These are phyloP conservation scores for Ephialtes manifestator DNA, from an alignment of 2,888 invertebrate species.

Conservation along the genomic window DNA sequence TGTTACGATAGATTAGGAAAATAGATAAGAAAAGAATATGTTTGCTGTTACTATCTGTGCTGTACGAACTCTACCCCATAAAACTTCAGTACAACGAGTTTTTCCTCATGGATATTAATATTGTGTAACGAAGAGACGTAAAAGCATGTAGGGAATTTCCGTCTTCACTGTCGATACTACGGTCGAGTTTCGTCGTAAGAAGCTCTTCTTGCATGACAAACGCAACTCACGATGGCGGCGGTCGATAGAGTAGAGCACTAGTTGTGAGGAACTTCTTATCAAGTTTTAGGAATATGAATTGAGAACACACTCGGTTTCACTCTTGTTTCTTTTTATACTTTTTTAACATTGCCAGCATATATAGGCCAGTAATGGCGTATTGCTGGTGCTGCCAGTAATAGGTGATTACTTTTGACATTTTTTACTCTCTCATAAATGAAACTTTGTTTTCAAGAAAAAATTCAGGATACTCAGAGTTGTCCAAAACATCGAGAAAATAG, in stretches of 20 bases:
- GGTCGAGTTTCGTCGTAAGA: too few relatives aligned
- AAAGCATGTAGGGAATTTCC: not conserved
- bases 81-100: not conserved
- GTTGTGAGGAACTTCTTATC: not conserved
- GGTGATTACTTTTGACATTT: too few relatives aligned
- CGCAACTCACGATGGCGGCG: not conserved
- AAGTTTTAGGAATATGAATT: not conserved
- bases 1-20: not conserved
- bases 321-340: too few relatives aligned
- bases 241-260: not conserved
- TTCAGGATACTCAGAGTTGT: too few relatives aligned
- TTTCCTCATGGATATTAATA: not conserved
- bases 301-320: too few relatives aligned
- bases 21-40: not conserved
- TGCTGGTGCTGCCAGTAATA: too few relatives aligned
- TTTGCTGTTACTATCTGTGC: not conserved
- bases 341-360: too few relatives aligned
- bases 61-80: not conserved
- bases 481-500: too few relatives aligned
- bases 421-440: too few relatives aligned
- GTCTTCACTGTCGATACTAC: slow-evolving; percentile 12
- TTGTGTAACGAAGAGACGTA: not conserved
- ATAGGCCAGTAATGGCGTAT: too few relatives aligned
- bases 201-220: not conserved
- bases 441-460: too few relatives aligned